phyloP scores from a whole-genome alignment of 2,888 invertebrate species.

The Diaphora mendica region DNA sequence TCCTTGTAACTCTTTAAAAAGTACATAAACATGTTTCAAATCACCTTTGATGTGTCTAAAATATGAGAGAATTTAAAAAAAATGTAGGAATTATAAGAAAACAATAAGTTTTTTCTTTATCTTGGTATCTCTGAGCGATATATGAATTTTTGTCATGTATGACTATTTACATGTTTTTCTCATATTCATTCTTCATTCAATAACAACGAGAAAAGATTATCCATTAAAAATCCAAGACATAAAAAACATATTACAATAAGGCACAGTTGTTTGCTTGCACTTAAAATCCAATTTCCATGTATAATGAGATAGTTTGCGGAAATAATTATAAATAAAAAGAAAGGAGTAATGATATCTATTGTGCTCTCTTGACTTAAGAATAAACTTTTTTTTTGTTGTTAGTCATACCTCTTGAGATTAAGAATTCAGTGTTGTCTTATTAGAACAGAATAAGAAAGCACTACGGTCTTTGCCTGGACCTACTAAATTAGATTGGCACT shows the following conservation, averaged over 20 bases:
- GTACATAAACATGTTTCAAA: neutral
- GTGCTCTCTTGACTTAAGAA: neutral
- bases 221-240: neutral
- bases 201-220: neutral
- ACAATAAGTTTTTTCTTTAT: neutral
- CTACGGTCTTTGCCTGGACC: neutral
- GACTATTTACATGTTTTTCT: neutral
- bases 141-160: neutral
- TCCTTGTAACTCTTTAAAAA: neutral
- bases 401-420: neutral
- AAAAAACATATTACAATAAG: too few species aligned
- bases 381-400: neutral
- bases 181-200: neutral
- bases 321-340: too few species aligned
- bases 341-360: neutral
- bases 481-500: too few species aligned
- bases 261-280: neutral
- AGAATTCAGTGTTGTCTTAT: neutral
- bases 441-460: neutral
- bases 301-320: too few species aligned
- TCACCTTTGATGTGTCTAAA: neutral
- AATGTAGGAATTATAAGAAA: neutral
- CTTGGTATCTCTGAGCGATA: neutral
- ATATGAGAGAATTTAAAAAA: too few species aligned
- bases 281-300: neutral